Conservation (phyloP, 2,888 invertebrate genomes). For the Oeneis ivallda region DNA sequence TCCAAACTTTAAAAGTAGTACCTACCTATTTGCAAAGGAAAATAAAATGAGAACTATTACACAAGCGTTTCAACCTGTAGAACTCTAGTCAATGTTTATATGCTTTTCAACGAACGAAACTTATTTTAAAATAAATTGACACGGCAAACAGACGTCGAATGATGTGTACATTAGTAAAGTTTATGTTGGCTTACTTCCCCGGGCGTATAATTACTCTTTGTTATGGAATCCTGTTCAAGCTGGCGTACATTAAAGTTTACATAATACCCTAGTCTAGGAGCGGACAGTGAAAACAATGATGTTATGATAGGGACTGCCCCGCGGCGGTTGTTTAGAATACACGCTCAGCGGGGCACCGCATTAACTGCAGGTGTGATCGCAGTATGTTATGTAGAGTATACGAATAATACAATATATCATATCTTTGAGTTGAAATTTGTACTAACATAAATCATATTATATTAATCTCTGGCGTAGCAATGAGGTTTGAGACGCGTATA, state of each 20-base stretch:
- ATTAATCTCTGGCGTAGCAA: no score
- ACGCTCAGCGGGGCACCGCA: slow-evolving; percentile 48
- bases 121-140: slow-evolving; percentile 30
- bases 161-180: slow-evolving; percentile 36
- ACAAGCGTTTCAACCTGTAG: neutral
- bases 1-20: no score
- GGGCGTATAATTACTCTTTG: slow-evolving; percentile 40
- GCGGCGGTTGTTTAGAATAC: slow-evolving; percentile 69
- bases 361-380: slow-evolving; percentile 29
- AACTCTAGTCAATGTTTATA: slow-evolving; percentile 3
- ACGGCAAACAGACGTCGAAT: slow-evolving; percentile 30
- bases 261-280: slow-evolving; percentile 44
- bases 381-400: neutral
- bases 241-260: slow-evolving; percentile 39
- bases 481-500: no score
- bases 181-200: slow-evolving; percentile 37
- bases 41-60: neutral
- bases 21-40: neutral
- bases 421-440: no score
- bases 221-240: slow-evolving; percentile 40
- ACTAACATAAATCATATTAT: no score
- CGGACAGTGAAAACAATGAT: slow-evolving; percentile 71
- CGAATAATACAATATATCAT: neutral
- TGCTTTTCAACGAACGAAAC: slow-evolving; percentile 15
- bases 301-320: slow-evolving; percentile 71